phyloP scores from a whole-genome alignment of 2,797 vertebrate genomes.

The Loriculus beryllinus region DNA sequence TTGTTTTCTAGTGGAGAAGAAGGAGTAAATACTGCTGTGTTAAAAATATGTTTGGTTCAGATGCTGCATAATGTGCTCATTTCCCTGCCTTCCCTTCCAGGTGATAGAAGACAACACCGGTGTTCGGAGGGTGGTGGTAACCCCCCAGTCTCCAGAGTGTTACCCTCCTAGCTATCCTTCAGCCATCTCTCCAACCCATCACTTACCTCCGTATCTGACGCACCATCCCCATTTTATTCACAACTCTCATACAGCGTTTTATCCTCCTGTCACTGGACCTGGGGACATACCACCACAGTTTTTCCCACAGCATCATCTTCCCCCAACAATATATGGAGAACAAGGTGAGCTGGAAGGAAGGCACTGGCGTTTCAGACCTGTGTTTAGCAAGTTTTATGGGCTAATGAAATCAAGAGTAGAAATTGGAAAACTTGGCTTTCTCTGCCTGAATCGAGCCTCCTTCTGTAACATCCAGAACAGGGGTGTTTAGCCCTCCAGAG shows the following conservation, averaged over 20 bases:
- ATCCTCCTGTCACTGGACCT: constrained; percentile 90
- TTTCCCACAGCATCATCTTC: constrained; percentile 93
- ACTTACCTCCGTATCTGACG: constrained; percentile 90
- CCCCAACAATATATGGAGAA: constrained; percentile 89
- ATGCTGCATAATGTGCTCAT: not conserved
- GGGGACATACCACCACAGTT: constrained; percentile 92
- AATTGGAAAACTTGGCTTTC: not conserved
- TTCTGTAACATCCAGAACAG: not conserved
- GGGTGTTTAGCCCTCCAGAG: not conserved
- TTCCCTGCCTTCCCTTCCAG: constrained; percentile 69
- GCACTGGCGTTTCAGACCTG: not conserved
- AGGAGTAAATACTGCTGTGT: not conserved
- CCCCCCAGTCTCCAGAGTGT: constrained; percentile 95
- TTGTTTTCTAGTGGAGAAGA: not conserved
- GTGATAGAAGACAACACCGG: constrained; percentile 96
- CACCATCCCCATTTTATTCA: constrained; percentile 93
- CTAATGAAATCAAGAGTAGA: not conserved
- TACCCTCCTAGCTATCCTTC: constrained; percentile 95
- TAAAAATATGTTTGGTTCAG: not conserved
- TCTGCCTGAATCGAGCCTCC: not conserved
- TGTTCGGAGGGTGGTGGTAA: constrained; percentile 94
- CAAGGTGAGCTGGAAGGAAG: constrained; percentile 82
- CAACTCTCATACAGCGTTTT: constrained; percentile 91
- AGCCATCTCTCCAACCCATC: constrained; percentile 92
- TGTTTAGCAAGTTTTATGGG: not conserved